Conservation (phyloP, 2,888 invertebrate species). For the Oxystoma pomonae region DNA sequence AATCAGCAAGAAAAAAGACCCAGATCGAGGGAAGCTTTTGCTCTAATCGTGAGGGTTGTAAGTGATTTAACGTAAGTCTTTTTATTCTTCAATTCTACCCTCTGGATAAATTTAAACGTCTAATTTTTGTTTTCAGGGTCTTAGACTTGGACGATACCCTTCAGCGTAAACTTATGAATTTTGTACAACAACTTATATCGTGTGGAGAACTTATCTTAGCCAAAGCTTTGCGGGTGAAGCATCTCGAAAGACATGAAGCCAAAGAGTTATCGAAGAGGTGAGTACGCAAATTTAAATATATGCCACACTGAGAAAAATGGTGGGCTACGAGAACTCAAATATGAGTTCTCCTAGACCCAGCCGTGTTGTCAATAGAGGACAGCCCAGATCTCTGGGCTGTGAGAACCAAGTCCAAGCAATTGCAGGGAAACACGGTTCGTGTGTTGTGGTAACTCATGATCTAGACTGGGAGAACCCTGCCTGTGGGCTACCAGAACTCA, state of each 20-base stretch:
- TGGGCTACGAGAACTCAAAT: no score
- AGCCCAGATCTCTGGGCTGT: no score
- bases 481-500: no score
- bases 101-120: neutral
- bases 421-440: no score
- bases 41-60: constrained; percentile 89
- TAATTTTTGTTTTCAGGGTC: constrained; percentile 58
- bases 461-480: no score
- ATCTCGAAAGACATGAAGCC: constrained; percentile 73
- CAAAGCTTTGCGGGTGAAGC: constrained; percentile 82
- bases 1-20: constrained; percentile 70
- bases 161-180: constrained; percentile 82
- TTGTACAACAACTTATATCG: constrained; percentile 89
- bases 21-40: constrained; percentile 83
- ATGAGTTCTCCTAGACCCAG: no score
- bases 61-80: constrained; percentile 89
- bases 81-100: neutral
- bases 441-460: no score
- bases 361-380: no score
- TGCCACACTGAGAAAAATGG: no score
- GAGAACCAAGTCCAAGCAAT: no score
- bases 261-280: constrained; percentile 36
- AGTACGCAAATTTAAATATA: no score
- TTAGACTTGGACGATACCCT: constrained; percentile 80
- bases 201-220: constrained; percentile 91